These are phyloP conservation scores for Gastracanthus pulcherrimus DNA, from an alignment of 2,888 invertebrate species.

Conservation along the genomic window DNA sequence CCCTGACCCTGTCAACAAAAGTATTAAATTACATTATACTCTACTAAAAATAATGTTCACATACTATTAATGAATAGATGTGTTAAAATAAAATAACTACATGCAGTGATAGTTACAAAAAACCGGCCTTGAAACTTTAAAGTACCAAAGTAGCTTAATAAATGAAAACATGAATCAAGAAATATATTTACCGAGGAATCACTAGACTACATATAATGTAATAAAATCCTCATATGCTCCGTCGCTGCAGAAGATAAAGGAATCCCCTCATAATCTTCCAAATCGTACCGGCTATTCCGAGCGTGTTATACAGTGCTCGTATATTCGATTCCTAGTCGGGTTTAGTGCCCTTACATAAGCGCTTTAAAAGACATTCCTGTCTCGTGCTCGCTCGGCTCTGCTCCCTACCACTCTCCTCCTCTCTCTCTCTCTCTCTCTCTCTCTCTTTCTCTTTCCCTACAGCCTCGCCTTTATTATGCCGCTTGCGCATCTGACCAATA, in stretches of 20 bases:
- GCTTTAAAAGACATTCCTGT: slow-evolving; percentile 19
- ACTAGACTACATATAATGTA: background rate
- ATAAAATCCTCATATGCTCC: background rate
- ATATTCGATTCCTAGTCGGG: slow-evolving; percentile 19
- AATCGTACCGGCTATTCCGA: slow-evolving; percentile 11
- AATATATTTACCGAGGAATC: too few relatives aligned
- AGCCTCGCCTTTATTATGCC: slow-evolving; percentile 21
- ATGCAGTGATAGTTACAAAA: too few relatives aligned
- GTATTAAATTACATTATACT: too few relatives aligned
- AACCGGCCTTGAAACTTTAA: too few relatives aligned
- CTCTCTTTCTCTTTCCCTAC: background rate
- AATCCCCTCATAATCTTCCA: background rate
- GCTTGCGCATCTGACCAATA: slow-evolving; percentile 12
- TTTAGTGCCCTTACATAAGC: background rate
- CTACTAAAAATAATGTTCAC: too few relatives aligned
- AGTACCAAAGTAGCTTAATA: too few relatives aligned
- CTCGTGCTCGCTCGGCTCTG: background rate
- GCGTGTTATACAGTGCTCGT: background rate
- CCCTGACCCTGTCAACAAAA: too few relatives aligned
- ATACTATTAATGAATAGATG: too few relatives aligned
- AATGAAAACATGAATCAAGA: too few relatives aligned
- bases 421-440: too few relatives aligned
- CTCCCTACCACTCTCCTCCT: too few relatives aligned
- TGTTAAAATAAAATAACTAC: too few relatives aligned
- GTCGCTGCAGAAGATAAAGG: background rate